A percentile compares a stretch with the other conserved stretches of the same genome.
phyloP scores from a whole-genome alignment of 2,888 invertebrate genomes.

The Microplitis manilae region DNA sequence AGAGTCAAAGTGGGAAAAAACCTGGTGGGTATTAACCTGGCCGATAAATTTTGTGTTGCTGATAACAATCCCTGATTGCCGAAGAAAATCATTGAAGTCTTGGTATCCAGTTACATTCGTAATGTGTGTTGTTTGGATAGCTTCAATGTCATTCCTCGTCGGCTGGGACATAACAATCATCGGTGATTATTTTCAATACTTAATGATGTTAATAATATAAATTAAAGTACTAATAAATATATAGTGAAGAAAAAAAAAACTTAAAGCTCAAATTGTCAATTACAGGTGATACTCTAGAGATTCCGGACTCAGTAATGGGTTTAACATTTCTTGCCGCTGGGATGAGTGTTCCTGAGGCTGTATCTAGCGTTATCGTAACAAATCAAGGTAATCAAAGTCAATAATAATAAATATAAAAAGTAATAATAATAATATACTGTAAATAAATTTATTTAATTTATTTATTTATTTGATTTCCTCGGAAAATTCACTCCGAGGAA shows the following conservation, averaged over 20 bases:
- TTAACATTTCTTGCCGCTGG: conserved; percentile 89
- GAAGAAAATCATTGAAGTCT: conserved; percentile 73
- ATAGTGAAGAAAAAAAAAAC: conserved; percentile 7
- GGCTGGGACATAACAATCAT: conserved; percentile 89
- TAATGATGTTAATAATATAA: background rate
- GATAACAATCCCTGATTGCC: conserved; percentile 85
- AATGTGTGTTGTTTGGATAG: conserved; percentile 89
- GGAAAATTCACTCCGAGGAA: too few relatives aligned
- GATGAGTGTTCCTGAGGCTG: conserved; percentile 89
- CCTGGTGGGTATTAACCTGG: conserved; percentile 81
- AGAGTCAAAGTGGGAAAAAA: conserved; percentile 70
- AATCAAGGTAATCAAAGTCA: conserved; percentile 77
- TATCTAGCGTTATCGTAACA: conserved; percentile 87
- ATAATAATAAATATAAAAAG: conserved; percentile 12
- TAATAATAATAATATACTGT: background rate
- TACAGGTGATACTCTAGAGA: conserved; percentile 82
- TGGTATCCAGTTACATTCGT: conserved; percentile 80
- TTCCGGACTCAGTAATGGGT: conserved; percentile 90
- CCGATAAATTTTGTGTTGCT: conserved; percentile 82
- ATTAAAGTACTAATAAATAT: too few relatives aligned
- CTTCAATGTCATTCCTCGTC: conserved; percentile 84
- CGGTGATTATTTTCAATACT: conserved; percentile 73
- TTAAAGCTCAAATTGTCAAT: conserved; percentile 15
- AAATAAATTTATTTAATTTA: too few relatives aligned
- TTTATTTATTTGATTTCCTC: too few relatives aligned